phyloP scores from a whole-genome alignment of 1,140 invertebrate genomes.

The Magallana gigas region DNA sequence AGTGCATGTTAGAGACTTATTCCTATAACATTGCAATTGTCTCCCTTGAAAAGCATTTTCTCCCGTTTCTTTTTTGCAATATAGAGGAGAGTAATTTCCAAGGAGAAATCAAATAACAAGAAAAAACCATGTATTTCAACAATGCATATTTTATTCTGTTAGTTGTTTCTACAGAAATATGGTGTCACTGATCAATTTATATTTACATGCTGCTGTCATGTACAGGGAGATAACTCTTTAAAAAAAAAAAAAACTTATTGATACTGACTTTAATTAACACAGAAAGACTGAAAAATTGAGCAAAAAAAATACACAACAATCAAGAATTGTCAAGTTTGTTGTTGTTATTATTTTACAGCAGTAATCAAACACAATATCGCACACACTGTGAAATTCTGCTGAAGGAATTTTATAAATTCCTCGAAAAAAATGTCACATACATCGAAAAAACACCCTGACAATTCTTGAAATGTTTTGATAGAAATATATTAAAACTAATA shows the following conservation, averaged over 20 bases:
- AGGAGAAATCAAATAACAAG: background rate
- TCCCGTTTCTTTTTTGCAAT: too few species aligned
- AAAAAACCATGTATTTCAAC: background rate
- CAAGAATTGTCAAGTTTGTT: constrained; percentile 23
- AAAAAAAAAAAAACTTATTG: background rate
- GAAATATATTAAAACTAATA: background rate
- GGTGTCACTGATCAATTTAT: background rate
- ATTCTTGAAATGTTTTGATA: background rate
- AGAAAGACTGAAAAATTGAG: constrained; percentile 32
- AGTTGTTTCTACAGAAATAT: constrained; percentile 24
- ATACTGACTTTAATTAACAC: background rate
- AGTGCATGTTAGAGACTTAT: too few species aligned
- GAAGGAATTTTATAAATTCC: constrained; percentile 22
- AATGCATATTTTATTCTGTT: constrained; percentile 37
- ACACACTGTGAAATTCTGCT: background rate
- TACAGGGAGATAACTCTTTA: constrained; percentile 24
- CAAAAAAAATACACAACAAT: background rate
- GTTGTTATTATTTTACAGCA: background rate
- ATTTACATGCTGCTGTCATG: constrained; percentile 19
- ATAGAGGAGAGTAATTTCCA: too few species aligned
- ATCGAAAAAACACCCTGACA: constrained; percentile 25
- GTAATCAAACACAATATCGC: background rate
- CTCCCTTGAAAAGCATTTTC: too few species aligned
- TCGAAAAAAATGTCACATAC: background rate
- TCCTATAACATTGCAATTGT: too few species aligned